Evolutionary conservation across 2,888 invertebrate species (phyloP).

Genomic region (Eristalinus aeneus): DNA sequence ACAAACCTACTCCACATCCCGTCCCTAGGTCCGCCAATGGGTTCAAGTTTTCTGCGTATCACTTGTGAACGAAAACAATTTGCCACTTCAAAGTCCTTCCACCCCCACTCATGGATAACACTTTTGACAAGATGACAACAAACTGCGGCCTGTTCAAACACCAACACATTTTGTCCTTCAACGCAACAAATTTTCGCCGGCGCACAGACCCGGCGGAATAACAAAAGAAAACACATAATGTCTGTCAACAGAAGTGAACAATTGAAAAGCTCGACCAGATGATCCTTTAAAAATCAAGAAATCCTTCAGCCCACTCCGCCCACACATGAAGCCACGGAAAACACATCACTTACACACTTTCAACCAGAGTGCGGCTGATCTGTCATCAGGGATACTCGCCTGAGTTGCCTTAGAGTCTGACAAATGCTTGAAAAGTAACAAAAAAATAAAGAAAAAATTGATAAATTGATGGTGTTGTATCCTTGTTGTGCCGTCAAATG

Average conservation of each 20-base stretch:
- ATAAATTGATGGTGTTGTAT: conserved; percentile 37
- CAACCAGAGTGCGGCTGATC: conserved; percentile 21
- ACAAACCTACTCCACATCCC: no score
- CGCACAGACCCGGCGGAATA: neutral
- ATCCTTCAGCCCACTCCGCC: neutral
- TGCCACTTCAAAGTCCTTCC: neutral
- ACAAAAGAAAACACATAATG: neutral
- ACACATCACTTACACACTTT: neutral
- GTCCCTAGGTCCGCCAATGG: neutral
- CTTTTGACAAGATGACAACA: neutral
- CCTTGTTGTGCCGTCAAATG: conserved; percentile 28
- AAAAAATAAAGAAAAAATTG: conserved; percentile 22
- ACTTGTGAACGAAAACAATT: neutral
- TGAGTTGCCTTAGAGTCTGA: conserved; percentile 17
- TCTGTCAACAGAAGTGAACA: conserved; percentile 30
- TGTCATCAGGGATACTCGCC: conserved; percentile 8
- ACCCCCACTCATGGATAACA: neutral
- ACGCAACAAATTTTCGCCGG: neutral
- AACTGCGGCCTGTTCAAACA: neutral
- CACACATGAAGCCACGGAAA: conserved; percentile 10
- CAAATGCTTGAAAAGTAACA: conserved; percentile 2
- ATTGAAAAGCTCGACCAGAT: conserved; percentile 25
- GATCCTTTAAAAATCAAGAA: conserved; percentile 7
- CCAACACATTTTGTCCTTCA: neutral
- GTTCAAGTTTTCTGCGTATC: neutral